phyloP scores from a whole-genome alignment of 2,888 invertebrate genomes.

The Plebejus argus region DNA sequence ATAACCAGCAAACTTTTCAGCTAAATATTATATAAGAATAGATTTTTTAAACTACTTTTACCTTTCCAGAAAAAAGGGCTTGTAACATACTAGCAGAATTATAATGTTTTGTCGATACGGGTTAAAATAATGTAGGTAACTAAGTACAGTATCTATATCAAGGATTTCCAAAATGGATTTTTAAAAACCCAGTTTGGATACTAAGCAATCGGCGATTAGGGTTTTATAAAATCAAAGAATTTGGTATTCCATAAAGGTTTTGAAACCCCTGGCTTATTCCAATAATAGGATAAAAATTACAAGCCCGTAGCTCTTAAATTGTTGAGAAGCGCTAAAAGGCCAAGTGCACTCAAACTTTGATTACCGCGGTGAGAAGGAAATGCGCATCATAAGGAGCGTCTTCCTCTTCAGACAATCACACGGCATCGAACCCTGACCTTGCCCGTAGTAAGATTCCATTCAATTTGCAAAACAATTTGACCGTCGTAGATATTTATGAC shows the following conservation, averaged over 20 bases:
- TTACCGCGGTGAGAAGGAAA: constrained; percentile 3
- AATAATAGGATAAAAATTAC: background rate
- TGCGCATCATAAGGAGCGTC: background rate
- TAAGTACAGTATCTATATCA: too few species aligned
- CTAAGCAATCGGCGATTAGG: too few species aligned
- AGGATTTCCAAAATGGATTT: too few species aligned
- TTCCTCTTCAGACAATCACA: background rate
- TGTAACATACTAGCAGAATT: too few species aligned
- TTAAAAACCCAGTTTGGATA: too few species aligned
- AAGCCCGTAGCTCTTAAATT: background rate
- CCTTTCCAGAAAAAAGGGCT: too few species aligned
- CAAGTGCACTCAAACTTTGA: background rate
- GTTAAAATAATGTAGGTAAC: too few species aligned
- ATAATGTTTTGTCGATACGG: too few species aligned
- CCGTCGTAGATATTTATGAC: too few species aligned
- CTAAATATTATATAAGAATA: too few species aligned
- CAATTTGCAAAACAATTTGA: background rate
- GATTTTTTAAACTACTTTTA: too few species aligned
- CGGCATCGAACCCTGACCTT: background rate
- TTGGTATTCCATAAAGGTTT: background rate
- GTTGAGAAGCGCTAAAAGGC: background rate
- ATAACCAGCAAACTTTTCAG: too few species aligned
- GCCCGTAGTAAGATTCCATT: background rate
- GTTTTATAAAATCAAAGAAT: background rate
- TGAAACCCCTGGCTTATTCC: background rate